A percentile compares a stretch with the other conserved stretches of the same genome.
These are phyloP conservation scores for Cydia pomonella DNA, from an alignment of 1,140 invertebrate genomes.

Conservation along the genomic window DNA sequence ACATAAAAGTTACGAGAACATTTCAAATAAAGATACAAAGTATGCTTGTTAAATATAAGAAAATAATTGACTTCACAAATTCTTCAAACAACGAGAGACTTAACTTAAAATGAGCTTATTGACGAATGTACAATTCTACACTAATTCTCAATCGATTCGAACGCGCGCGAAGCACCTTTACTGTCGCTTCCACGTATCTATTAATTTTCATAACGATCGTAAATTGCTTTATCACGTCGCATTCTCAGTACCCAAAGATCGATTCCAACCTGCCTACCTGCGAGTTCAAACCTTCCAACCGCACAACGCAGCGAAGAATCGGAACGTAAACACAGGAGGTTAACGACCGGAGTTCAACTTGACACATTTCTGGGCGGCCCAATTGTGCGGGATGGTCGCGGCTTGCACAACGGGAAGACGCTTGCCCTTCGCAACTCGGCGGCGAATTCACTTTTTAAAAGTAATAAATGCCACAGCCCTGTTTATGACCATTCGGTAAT, in stretches of 20 bases:
- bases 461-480: slow-evolving; percentile 25
- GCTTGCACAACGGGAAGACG: slow-evolving; percentile 71
- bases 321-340: slow-evolving; percentile 66
- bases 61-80: no score
- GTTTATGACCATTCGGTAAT: slow-evolving; percentile 18
- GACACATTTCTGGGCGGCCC: slow-evolving; percentile 77
- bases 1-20: background rate
- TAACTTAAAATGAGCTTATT: background rate
- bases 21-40: background rate
- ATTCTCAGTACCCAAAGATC: slow-evolving; percentile 12
- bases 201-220: slow-evolving; percentile 18
- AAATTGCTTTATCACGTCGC: slow-evolving; percentile 8
- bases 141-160: background rate
- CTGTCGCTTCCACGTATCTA: background rate
- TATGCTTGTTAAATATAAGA: background rate
- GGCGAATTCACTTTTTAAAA: slow-evolving; percentile 29
- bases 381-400: slow-evolving; percentile 69
- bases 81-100: background rate
- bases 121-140: background rate
- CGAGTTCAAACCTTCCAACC: slow-evolving; percentile 32
- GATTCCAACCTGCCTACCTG: slow-evolving; percentile 28
- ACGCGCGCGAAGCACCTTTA: background rate
- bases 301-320: slow-evolving; percentile 49
- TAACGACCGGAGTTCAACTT: slow-evolving; percentile 74
- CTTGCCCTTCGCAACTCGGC: slow-evolving; percentile 44